phyloP scores from a whole-genome alignment of 2,113 vertebrate species.

The Heloderma charlesbogerti region DNA sequence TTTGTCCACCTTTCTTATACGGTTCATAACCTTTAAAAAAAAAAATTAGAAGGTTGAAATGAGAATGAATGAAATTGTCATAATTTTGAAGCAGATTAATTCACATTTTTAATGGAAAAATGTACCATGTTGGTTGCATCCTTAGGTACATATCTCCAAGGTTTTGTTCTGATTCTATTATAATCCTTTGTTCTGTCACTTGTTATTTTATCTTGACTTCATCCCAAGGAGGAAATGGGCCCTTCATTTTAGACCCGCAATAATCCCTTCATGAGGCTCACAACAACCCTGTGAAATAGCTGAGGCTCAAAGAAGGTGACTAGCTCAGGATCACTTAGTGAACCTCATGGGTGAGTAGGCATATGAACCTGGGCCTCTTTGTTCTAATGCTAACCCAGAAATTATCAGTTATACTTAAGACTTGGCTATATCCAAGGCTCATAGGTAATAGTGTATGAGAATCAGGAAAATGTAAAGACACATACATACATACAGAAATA shows the following conservation, averaged over 20 bases:
- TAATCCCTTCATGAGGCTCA: neutral
- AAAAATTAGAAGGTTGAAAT: constrained; percentile 8
- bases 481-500: neutral
- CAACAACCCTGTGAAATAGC: neutral
- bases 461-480: neutral
- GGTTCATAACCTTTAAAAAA: neutral
- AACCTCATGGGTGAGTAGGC: neutral
- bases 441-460: neutral
- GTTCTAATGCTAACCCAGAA: neutral
- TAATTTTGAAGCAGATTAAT: neutral
- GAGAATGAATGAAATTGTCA: neutral
- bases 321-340: neutral
- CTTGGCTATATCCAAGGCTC: neutral
- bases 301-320: neutral
- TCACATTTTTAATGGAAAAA: neutral
- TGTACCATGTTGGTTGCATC: neutral
- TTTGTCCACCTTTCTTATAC: neutral
- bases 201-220: neutral
- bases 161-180: no score
- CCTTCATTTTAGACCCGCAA: neutral
- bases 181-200: neutral
- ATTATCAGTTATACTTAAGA: neutral
- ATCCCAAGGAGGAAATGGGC: neutral
- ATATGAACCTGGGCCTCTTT: neutral
- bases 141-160: neutral